Evolutionary conservation across 2,797 vertebrate species (phyloP), one percentile per base, ranked within the genome.

Genomic region (Furcifer pardalis): DNA sequence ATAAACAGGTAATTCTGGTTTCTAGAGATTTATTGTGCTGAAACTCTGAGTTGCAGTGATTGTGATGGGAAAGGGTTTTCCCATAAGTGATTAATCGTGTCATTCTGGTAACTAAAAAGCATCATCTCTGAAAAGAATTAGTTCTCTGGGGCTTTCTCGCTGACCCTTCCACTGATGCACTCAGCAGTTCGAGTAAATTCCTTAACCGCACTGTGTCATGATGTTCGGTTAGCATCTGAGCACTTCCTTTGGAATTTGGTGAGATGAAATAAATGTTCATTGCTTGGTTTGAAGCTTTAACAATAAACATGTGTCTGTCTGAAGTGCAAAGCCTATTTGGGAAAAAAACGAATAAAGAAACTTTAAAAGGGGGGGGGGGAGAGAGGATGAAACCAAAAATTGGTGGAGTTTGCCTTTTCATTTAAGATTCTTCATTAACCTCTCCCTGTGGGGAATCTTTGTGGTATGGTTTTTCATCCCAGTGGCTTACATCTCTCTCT

Each of bases 221-320:
- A 84, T 72, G 77, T 85, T 27, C 90, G 87, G 80, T 69, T 77
- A 56, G 75, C 71, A 44, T 79, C 40, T 17, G 69, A 69, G 35
- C 56, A 86, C 52, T 79, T 91, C 79, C 37, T 49, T 0, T n/a
- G 85, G 59, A 88, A 80, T 23, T 60, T 81, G 86, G 44, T 85
- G 85, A 89, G 73, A 90, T 93, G 88, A 52, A 74, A 49, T 77
- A 88, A 76, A 88, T 59, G 59, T 25, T 82, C 79, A 86, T 40
- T 72, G 79, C 42, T 63, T 84, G 7, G 74, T 89, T 90, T 83
- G 32, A 73, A 86, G 5, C 77, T 46, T n/a, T 77, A 46, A 84
- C 71, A 89, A 83, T n/a, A 89, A 91, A 91, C 32, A 71, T 12
- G 10, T 60, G 52, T 79, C 84, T 88, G 77, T 82, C 89, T 90